Conservation (phyloP, 2,888 invertebrate genomes). For the Idaea dimidiata region DNA sequence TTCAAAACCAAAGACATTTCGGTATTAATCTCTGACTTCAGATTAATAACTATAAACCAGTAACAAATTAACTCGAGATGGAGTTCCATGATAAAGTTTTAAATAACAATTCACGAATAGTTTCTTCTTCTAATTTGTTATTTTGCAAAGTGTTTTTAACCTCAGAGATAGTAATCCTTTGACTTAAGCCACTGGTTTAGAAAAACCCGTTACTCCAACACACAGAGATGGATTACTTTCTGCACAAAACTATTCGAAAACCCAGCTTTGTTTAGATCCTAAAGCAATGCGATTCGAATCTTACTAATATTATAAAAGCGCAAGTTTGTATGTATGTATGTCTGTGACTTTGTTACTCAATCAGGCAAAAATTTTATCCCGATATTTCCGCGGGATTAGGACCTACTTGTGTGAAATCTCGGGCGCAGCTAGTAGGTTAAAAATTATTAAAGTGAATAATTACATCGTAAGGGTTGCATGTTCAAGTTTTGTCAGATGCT, state of each 20-base stretch:
- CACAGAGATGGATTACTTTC: not conserved
- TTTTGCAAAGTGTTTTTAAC: not conserved
- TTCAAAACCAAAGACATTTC: not conserved
- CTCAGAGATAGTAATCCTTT: not conserved
- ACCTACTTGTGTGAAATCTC: no score
- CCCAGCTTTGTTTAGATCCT: not conserved
- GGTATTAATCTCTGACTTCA: not conserved
- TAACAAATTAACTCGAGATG: not conserved
- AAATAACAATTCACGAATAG: not conserved
- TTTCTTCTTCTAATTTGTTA: not conserved
- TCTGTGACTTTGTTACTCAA: no score
- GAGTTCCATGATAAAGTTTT: not conserved
- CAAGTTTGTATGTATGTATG: no score
- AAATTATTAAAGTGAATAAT: no score
- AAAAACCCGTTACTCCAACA: not conserved
- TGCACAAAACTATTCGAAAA: not conserved
- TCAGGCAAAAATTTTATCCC: no score
- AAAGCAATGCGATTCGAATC: not conserved
- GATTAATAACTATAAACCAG: not conserved
- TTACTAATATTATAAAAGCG: no score
- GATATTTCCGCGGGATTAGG: no score
- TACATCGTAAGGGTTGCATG: no score
- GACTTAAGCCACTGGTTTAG: not conserved
- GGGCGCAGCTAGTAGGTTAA: no score
- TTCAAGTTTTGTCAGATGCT: no score